Conservation (phyloP, 2,888 invertebrate species). For the Coenonympha arcania region DNA sequence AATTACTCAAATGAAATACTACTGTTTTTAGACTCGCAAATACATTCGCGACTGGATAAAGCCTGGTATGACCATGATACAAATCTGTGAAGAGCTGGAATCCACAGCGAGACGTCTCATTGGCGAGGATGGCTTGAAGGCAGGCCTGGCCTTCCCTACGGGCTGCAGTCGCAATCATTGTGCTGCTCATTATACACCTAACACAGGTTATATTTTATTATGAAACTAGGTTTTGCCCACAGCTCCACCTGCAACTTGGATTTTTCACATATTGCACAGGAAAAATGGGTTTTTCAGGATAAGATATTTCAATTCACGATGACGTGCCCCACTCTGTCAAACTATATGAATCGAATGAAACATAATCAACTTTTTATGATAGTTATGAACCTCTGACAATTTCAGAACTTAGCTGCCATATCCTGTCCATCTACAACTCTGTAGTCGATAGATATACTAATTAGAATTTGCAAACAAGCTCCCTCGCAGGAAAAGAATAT, state of each 20-base stretch:
- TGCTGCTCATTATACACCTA: conserved; percentile 99
- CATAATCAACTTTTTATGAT: no score
- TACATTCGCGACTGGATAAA: conserved; percentile 95
- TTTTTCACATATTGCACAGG: background rate
- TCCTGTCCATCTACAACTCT: no score
- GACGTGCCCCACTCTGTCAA: no score
- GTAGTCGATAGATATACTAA: no score
- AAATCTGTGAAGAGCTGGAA: conserved; percentile 98
- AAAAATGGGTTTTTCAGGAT: background rate
- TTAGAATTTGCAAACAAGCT: no score
- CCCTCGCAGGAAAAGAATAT: no score
- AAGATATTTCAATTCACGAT: no score
- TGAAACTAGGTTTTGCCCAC: no score
- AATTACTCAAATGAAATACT: background rate
- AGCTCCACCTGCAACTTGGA: no score
- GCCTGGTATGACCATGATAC: conserved; percentile 99
- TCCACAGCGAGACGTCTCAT: conserved; percentile 92
- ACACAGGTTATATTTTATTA: conserved; percentile 78
- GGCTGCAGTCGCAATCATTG: conserved; percentile 99
- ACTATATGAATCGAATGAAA: no score
- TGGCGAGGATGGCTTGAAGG: conserved; percentile 94
- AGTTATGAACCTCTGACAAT: no score
- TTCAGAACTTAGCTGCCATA: no score
- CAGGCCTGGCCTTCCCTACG: conserved; percentile 96
- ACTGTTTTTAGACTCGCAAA: conserved; percentile 80